Base-by-base conservation (phyloP, 2,797 vertebrate genomes). In the Silurus aristotelis region DNA sequence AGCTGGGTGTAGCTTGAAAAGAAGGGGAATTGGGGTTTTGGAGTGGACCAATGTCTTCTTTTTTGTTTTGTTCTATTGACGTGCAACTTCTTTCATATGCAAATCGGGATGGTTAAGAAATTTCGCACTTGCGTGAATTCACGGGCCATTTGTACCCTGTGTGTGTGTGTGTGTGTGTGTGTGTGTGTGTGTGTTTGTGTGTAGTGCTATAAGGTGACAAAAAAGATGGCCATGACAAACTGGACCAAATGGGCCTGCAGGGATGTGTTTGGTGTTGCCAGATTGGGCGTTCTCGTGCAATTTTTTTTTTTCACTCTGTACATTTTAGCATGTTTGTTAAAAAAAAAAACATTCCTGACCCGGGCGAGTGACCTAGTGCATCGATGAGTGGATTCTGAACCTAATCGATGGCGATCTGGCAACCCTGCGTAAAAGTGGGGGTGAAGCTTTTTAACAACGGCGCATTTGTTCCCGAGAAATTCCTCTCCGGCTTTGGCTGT, bases 201-300 rank as follows among this genome's bases (percentile, higher is more conserved):
- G 94, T 95, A 97, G 96, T 72, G 70, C 22, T 66, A 48, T 56
- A 48, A 84, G 72, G 83, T 77, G 83, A 78, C 63, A 68, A 12
- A 12, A 93, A 90, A 92, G 95, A 94, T 93, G 93, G 93, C 89
- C 91, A 93, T 94, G 95, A 98, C 97, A 98, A 98, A 98, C 96
- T 96, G 94, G 52, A 96, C 92, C 91, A 93, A 95, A 95, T 93
- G 92, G 87, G 92, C 91, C 94, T 90, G 93, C 84, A 92, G 14
- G 22, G 58, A 60, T 19, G 68, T 56, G 58, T 27, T 0, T 27
- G 9, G 22, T 46, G 82, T 73, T 73, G 70, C 82, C 82, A 83
- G 82, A 58, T 63, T 38, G 43, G 17, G 55, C 1, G n/a, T 43
- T 64, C 8, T 64, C 43, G 15, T 52, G 78, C 14, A 9, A 15